Evolutionary conservation across 1,140 invertebrate species (phyloP).

Genomic region (Drosophila murphyi): DNA sequence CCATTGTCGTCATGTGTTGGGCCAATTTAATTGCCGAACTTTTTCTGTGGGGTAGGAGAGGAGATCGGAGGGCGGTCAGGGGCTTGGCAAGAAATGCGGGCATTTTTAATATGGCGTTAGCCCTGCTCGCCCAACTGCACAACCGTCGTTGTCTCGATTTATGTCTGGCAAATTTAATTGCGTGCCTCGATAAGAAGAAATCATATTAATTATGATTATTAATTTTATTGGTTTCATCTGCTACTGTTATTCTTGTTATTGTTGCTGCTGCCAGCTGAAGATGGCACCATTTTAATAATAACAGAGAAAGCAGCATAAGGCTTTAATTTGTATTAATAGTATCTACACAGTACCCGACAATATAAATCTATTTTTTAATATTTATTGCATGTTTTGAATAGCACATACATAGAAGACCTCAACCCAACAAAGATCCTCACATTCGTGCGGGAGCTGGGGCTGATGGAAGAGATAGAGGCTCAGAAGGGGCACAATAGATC

Average conservation of each 20-base stretch:
- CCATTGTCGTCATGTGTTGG: constrained; percentile 66
- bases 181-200: constrained; percentile 67
- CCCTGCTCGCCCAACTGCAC: neutral
- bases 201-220: constrained; percentile 72
- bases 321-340: neutral
- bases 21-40: constrained; percentile 74
- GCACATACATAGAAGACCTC: no score
- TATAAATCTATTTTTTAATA: neutral
- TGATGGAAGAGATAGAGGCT: no score
- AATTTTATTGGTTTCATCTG: constrained; percentile 72
- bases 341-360: neutral
- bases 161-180: constrained; percentile 69
- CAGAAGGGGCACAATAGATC: no score
- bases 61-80: neutral
- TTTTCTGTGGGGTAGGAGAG: constrained; percentile 25
- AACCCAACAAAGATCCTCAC: no score
- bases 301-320: constrained; percentile 14
- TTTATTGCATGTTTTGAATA: no score
- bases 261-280: constrained; percentile 10
- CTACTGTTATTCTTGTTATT: constrained; percentile 20
- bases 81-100: constrained; percentile 52
- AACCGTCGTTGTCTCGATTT: constrained; percentile 47
- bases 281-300: constrained; percentile 3
- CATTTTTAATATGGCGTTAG: constrained; percentile 43
- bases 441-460: no score